phyloP scores from a whole-genome alignment of 2,888 invertebrate genomes.

The Amphipyra berbera region DNA sequence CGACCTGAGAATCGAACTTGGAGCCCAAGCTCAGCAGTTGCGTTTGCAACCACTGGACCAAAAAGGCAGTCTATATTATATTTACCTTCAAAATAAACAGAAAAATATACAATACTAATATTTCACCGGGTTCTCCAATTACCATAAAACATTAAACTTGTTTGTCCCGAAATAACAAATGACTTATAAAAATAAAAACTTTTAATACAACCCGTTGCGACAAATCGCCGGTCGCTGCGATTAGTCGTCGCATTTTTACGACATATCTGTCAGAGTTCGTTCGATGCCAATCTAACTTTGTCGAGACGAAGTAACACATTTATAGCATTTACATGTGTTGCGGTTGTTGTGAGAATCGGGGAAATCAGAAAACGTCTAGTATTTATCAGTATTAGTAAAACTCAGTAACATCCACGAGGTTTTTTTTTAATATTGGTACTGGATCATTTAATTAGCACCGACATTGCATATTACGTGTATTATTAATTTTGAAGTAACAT shows the following conservation, averaged over 20 bases:
- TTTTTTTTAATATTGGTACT: too few relatives aligned
- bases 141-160: slow-evolving; percentile 43
- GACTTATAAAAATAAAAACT: slow-evolving; percentile 51
- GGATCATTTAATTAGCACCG: too few relatives aligned
- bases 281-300: slow-evolving; percentile 87
- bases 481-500: too few relatives aligned
- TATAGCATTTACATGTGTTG: slow-evolving; percentile 73
- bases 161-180: slow-evolving; percentile 42
- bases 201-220: slow-evolving; percentile 56
- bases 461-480: too few relatives aligned
- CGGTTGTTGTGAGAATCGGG: slow-evolving; percentile 27
- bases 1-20: too few relatives aligned
- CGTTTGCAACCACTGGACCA: too few relatives aligned
- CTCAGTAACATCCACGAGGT: background rate
- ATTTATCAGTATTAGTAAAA: background rate
- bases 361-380: slow-evolving; percentile 5
- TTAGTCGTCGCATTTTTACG: slow-evolving; percentile 76
- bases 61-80: too few relatives aligned
- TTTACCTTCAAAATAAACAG: slow-evolving; percentile 5
- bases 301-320: slow-evolving; percentile 74
- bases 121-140: slow-evolving; percentile 29
- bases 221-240: slow-evolving; percentile 60
- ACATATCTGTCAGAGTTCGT: slow-evolving; percentile 76
- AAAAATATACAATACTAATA: slow-evolving; percentile 2
- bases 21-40: too few relatives aligned